Base-by-base conservation (phyloP, 2,888 invertebrate species). In the Leptinotarsa haldemani region DNA sequence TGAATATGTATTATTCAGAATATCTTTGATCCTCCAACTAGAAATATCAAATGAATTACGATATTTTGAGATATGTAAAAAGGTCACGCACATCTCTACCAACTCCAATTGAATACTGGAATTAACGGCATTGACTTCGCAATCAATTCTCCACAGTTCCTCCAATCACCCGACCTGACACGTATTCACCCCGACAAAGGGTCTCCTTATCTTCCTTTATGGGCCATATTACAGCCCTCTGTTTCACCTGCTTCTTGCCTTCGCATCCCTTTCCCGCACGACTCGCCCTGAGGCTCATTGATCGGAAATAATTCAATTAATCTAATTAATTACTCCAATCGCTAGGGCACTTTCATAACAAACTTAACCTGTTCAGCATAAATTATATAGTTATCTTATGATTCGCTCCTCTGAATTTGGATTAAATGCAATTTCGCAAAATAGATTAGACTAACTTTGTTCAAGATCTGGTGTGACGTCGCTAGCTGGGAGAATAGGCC, bases 261-360 rank as follows among this genome's bases (percentile, higher is more conserved):
- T 52, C 52, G 52, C 52, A 18, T 52, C 52, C 52, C 58, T 58
- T 22, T 22, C 58, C 25, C 63, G 18, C 20, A 15, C 52, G 69
- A 30, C 78, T 75, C 76, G 77, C 71, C 69, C 69, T 71, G 74
- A 71, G 74, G 77, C 77, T 77, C 79, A 80, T 80, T 76, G 82
- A 82, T 81, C 81, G 80, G 80, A 82, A 81, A 80, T 82, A 80
- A 82, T 82, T 81, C 80, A 82, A 82, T 82, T 82, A 80, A 80
- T 76, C 78, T 77, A 79, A 81, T 81, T 81, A 82, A 82, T 82
- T 80, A 78, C 77, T 67, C 71, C 69, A 68, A 77, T 73, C 68
- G 79, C 72, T 50, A 69, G 74, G 65, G 66, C 72, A 74, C 72
- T 73, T 71, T 69, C 74, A 76, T 76, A 79, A 76, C 79, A 77